phyloP scores from a whole-genome alignment of 2,113 vertebrate species.

The Hypomesus transpacificus region DNA sequence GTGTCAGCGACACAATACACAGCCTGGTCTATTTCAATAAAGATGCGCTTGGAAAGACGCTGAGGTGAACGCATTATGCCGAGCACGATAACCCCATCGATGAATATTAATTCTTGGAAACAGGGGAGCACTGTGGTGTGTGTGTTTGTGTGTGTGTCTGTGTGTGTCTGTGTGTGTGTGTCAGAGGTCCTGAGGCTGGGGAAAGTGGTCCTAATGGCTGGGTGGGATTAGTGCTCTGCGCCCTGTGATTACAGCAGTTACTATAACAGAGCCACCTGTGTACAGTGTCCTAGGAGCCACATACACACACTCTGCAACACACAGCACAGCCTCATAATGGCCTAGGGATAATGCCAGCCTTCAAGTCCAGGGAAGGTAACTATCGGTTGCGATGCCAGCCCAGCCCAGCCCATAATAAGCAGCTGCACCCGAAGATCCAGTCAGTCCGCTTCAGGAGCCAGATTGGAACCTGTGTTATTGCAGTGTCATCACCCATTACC shows the following conservation, averaged over 20 bases:
- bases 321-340: neutral
- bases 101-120: no score
- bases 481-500: constrained; percentile 58
- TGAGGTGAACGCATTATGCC: no score
- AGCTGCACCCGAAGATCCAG: constrained; percentile 37
- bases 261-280: constrained; percentile 22
- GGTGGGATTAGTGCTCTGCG: constrained; percentile 26
- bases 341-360: constrained; percentile 54
- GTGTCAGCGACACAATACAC: no score
- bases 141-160: no score
- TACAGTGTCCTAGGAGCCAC: constrained; percentile 17
- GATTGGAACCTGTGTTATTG: constrained; percentile 54
- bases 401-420: constrained; percentile 61
- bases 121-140: no score
- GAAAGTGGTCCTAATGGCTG: constrained; percentile 49
- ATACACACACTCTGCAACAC: constrained; percentile 13
- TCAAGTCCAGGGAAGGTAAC: constrained; percentile 54
- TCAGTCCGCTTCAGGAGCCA: constrained; percentile 34
- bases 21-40: no score
- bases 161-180: no score
- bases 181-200: neutral
- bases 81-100: no score
- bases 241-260: constrained; percentile 27
- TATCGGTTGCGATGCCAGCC: constrained; percentile 53
- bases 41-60: no score